Conservation (phyloP, 2,797 vertebrate genomes). For the Chloroceryle amazona region DNA sequence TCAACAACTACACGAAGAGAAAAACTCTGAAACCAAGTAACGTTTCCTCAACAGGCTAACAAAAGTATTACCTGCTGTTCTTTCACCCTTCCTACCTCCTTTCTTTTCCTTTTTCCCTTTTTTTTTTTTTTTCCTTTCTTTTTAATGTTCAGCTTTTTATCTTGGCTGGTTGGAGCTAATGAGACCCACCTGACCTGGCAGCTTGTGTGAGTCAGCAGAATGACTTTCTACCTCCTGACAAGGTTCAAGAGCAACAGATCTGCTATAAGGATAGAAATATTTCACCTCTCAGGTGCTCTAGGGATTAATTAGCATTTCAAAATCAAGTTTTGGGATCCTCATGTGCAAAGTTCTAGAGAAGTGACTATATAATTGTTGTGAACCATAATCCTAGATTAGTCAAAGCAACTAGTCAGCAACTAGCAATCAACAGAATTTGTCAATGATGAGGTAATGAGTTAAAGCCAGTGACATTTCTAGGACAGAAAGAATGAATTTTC, state of each 20-base stretch:
- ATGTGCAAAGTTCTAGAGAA: neutral
- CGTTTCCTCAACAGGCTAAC: neutral
- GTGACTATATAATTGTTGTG: constrained; percentile 13
- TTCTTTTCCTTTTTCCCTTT: no score
- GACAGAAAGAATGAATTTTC: constrained; percentile 70
- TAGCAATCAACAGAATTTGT: constrained; percentile 61
- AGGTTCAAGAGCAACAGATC: constrained; percentile 21
- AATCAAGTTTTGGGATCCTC: constrained; percentile 7
- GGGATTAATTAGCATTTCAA: constrained; percentile 64
- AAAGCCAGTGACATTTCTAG: constrained; percentile 73
- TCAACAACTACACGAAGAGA: neutral
- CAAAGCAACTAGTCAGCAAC: constrained; percentile 40
- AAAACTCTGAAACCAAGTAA: neutral
- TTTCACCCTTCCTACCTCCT: no score
- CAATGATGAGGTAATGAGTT: constrained; percentile 48
- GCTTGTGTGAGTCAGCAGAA: constrained; percentile 42
- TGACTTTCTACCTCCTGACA: neutral
- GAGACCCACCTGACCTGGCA: neutral
- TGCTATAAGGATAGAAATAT: neutral
- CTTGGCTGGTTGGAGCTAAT: neutral
- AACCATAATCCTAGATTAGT: constrained; percentile 51
- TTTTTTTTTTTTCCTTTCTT: neutral
- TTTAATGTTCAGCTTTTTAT: neutral
- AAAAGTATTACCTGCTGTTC: accelerated
- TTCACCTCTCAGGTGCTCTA: constrained; percentile 30